phyloP scores from a whole-genome alignment of 2,888 invertebrate species.

The Helleia helle region DNA sequence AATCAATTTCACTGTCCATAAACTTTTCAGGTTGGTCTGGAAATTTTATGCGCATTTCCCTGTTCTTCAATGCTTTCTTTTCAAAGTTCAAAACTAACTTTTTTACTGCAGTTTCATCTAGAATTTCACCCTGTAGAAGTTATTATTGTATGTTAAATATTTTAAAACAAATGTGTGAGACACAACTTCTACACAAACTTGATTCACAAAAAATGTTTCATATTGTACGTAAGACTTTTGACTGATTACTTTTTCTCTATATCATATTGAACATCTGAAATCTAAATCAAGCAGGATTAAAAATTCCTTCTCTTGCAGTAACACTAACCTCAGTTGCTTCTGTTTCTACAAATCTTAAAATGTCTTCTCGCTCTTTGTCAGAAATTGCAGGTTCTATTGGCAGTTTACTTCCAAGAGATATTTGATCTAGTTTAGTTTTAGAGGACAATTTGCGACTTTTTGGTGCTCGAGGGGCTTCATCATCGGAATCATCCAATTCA shows the following conservation, averaged over 20 bases:
- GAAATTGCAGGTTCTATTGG: slow-evolving; percentile 77
- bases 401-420: slow-evolving; percentile 52
- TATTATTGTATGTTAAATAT: too few species aligned
- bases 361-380: slow-evolving; percentile 85
- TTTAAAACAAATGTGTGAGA: too few species aligned
- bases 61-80: slow-evolving; percentile 93
- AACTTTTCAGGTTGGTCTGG: slow-evolving; percentile 98
- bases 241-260: too few species aligned
- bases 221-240: too few species aligned
- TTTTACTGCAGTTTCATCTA: slow-evolving; percentile 92
- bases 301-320: too few species aligned
- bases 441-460: slow-evolving; percentile 75
- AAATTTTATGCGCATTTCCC: slow-evolving; percentile 98
- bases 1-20: slow-evolving; percentile 97
- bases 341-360: slow-evolving; percentile 87
- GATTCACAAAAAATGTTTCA: too few species aligned
- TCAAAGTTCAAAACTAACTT: slow-evolving; percentile 94
- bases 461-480: slow-evolving; percentile 75
- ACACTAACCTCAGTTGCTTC: slow-evolving; percentile 87
- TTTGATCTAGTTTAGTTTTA: slow-evolving; percentile 57
- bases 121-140: slow-evolving; percentile 82
- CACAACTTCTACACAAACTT: too few species aligned
- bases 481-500: slow-evolving; percentile 78
- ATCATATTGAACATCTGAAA: too few species aligned
- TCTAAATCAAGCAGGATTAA: too few species aligned